Evolutionary conservation across 2,888 invertebrate species (phyloP), one percentile per base, ranked within the genome.

Genomic region (Sympetrum striolatum): DNA sequence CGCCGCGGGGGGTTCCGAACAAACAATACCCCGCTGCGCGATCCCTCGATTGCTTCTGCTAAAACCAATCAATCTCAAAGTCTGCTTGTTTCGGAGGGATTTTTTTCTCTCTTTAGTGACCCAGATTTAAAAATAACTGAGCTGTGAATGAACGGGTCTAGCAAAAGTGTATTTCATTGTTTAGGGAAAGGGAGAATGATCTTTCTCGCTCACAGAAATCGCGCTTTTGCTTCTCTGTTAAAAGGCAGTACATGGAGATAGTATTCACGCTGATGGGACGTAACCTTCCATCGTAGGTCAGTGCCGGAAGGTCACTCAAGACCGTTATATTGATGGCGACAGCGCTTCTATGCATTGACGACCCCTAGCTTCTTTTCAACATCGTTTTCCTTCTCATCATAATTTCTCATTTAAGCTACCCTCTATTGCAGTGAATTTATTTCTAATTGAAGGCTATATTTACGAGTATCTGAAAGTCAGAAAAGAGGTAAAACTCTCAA

Each of bases 41-140:
- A 86, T 82, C 35, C 31, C n/a, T 60, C n/a, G 22, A 60, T 37
- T 60, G n/a, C n/a, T 37, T n/a, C 60, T 37, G 86, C n/a, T 86
- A 60, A 86, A 86, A 86, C 86, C 86, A 86, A 86, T 86, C 86
- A 86, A 86, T 60, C 60, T 58, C 60, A 86, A 64, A 39, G 31
- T 58, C 37, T 86, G 39, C 86, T 86, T 37, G 37, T 86, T 86
- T 86, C 14, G 86, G 60, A 37, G n/a, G 37, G 44, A 18, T 53
- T 53, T 53, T 18, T 18, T 18, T 3, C 0, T 53, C 53, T 18
- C 53, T 53, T 53, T 53, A 18, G 58, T 64, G 86, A 86, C 86
- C 86, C 39, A 86, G 86, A 60, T 86, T 86, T 22, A 35, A 73
- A 73, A 73, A 31, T 14, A 31, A 73, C 73, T 22, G 25, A 31